These are phyloP conservation scores for Drosophila cardini DNA, from an alignment of 1,140 invertebrate genomes.

Conservation along the genomic window DNA sequence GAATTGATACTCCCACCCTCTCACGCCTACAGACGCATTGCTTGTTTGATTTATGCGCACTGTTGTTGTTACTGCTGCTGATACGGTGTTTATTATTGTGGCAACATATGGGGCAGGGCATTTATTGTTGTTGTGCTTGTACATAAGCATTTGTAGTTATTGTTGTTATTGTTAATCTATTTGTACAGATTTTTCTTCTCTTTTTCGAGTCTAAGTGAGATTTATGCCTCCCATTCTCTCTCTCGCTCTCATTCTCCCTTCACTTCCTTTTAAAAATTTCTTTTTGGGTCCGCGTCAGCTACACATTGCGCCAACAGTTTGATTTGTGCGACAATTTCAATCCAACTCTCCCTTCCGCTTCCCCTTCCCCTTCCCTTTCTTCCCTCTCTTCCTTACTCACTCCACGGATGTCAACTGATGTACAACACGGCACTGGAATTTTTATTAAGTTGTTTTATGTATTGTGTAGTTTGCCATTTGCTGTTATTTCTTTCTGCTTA, in stretches of 20 bases:
- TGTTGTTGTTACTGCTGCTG: constrained; percentile 50
- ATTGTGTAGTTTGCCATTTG: constrained; percentile 60
- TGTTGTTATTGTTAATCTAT: constrained; percentile 79
- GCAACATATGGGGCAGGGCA: constrained; percentile 68
- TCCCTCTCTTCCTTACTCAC: neutral
- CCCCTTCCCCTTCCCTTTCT: neutral
- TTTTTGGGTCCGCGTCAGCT: constrained; percentile 47
- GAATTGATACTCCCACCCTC: constrained; percentile 1
- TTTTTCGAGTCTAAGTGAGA: constrained; percentile 61
- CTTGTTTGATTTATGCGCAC: constrained; percentile 71
- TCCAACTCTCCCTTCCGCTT: neutral
- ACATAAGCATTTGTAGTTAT: constrained; percentile 40
- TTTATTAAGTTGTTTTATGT: constrained; percentile 84
- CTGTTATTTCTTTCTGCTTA: constrained; percentile 82
- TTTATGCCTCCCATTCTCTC: constrained; percentile 49
- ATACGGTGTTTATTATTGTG: constrained; percentile 68
- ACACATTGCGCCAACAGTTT: constrained; percentile 64
- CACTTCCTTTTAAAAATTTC: neutral
- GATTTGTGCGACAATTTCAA: constrained; percentile 46
- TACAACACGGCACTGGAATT: constrained; percentile 77
- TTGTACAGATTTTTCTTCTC: constrained; percentile 64
- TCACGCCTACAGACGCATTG: constrained; percentile 2
- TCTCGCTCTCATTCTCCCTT: neutral
- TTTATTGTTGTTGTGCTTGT: constrained; percentile 37
- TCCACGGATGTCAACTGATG: constrained; percentile 56